phyloP scores from a whole-genome alignment of 2,113 vertebrate genomes.

The Anolis sagrei region DNA sequence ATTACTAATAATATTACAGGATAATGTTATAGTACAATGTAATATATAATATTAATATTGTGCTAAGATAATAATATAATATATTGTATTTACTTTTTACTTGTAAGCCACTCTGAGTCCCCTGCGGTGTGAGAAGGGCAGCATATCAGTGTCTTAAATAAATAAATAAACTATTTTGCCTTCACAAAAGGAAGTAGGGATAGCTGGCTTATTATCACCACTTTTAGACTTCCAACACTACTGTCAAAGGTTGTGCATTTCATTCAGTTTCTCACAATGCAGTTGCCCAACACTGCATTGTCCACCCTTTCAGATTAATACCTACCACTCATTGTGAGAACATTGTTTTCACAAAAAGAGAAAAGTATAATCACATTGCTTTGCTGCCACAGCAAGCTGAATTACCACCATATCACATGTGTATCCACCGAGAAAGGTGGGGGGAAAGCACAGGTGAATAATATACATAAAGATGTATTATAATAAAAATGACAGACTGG shows the following conservation, averaged over 20 bases:
- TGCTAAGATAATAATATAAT: too few relatives aligned
- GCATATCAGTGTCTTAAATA: too few relatives aligned
- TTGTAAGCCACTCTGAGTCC: too few relatives aligned
- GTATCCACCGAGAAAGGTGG: background rate
- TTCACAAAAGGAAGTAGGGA: slow-evolving; percentile 70
- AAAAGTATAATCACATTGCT: background rate
- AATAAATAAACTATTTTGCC: slow-evolving; percentile 68
- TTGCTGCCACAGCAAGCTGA: background rate
- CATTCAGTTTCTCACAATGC: background rate
- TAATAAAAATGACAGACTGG: background rate
- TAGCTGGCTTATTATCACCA: background rate
- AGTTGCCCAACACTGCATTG: background rate
- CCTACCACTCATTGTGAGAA: slow-evolving; percentile 51
- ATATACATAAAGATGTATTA: background rate
- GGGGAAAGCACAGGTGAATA: background rate
- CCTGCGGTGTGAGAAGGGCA: too few relatives aligned
- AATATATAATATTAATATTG: too few relatives aligned
- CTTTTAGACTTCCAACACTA: background rate
- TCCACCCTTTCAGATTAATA: background rate
- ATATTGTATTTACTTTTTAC: too few relatives aligned
- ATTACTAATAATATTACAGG: too few relatives aligned
- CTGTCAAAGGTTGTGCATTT: background rate
- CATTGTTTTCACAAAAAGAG: slow-evolving; percentile 74
- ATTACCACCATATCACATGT: background rate
- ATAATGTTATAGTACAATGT: too few relatives aligned